Evolutionary conservation across 2,113 vertebrate genomes (phyloP).

Genomic region (Neolamprologus sp.): DNA sequence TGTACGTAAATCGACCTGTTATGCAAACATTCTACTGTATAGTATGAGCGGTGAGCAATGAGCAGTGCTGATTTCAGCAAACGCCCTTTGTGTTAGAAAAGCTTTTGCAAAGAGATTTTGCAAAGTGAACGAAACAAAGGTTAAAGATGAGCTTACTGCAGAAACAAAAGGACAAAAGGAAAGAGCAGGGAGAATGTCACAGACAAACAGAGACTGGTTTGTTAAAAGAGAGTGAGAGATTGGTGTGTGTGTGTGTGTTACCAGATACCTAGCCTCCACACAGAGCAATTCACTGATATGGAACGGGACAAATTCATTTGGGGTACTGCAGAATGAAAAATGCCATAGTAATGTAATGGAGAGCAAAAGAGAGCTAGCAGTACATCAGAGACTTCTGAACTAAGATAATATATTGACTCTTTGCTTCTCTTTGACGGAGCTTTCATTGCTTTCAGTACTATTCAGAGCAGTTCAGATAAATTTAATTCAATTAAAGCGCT

Average conservation of each 20-base stretch:
- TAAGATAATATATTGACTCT: conserved; percentile 19
- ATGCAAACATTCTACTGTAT: not conserved
- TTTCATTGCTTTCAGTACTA: not conserved
- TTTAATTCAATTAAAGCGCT: conserved; percentile 1
- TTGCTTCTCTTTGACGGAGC: not conserved
- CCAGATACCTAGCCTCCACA: not conserved
- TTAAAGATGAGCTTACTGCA: conserved; percentile 45
- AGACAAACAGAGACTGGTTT: not conserved
- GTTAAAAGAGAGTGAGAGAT: not conserved
- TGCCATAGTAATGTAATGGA: not conserved
- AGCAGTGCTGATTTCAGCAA: not conserved
- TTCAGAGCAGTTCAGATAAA: conserved; percentile 3
- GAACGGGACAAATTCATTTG: conserved; percentile 15
- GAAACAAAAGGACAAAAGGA: not conserved
- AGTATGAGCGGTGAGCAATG: not conserved
- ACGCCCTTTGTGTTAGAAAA: not conserved
- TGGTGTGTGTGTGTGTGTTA: not conserved
- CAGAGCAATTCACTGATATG: not conserved
- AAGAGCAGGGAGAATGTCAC: not conserved
- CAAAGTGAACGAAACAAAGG: not conserved
- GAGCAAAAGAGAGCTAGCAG: not conserved
- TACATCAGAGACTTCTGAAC: conserved; percentile 7
- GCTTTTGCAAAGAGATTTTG: conserved; percentile 51
- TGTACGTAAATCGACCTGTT: not conserved
- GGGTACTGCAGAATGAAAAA: not conserved